Evolutionary conservation across 2,797 vertebrate species (phyloP).

Genomic region (Chloroceryle amazona): DNA sequence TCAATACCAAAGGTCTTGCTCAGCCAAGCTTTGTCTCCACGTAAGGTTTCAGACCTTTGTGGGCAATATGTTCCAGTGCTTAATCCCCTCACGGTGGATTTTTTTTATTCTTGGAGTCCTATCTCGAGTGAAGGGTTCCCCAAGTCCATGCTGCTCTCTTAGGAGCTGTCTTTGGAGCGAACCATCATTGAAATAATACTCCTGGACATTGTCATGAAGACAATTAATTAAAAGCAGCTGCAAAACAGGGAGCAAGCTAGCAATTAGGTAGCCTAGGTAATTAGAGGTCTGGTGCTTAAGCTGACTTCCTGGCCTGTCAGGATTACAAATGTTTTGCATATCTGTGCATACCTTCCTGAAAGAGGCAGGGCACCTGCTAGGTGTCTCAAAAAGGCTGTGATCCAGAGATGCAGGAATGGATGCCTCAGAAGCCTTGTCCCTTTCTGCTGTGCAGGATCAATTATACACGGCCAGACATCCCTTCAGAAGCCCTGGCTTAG

Average conservation of each 20-base stretch:
- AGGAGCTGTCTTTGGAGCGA: neutral
- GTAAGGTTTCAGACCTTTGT: neutral
- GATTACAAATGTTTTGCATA: neutral
- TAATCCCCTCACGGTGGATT: neutral
- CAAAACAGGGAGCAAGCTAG: neutral
- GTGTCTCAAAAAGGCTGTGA: neutral
- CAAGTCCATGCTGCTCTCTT: neutral
- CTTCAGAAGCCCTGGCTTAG: neutral
- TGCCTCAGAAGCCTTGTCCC: neutral
- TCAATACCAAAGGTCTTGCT: neutral
- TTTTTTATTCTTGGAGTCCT: neutral
- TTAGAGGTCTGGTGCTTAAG: neutral
- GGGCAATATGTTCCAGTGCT: neutral
- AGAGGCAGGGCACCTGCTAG: neutral
- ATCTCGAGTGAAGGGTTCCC: neutral
- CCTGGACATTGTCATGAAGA: neutral
- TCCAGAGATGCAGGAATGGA: neutral
- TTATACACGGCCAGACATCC: neutral
- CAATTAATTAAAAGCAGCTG: slow-evolving; percentile 16
- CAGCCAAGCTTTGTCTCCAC: neutral
- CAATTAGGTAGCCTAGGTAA: slow-evolving; percentile 24
- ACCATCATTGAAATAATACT: neutral
- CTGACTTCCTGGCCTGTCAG: slow-evolving; percentile 16
- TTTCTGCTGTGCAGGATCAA: neutral
- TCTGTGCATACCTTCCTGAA: neutral